These are phyloP conservation scores for Dendrophyllia cribrosa DNA, from an alignment of 64 coral and sea anemone species.

Conservation along the genomic window DNA sequence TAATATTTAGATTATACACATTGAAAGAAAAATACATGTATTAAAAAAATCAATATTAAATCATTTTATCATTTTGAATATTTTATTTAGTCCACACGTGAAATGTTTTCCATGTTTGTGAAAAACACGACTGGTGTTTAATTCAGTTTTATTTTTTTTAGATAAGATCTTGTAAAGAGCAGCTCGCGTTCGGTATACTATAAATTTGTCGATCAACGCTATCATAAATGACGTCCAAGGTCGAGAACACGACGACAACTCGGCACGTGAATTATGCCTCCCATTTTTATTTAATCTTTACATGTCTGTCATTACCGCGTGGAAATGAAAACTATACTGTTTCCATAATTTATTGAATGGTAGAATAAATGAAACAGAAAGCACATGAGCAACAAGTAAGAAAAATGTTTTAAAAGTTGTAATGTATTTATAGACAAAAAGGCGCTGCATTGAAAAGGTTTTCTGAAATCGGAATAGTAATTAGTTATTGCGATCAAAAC, in stretches of 20 bases:
- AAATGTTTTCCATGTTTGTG: not conserved
- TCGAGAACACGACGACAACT: not conserved
- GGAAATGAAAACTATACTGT: conserved; percentile 15
- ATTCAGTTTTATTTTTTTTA: not conserved
- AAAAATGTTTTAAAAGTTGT: not conserved
- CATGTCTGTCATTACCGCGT: not conserved
- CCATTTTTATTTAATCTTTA: not conserved
- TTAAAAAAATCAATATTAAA: too few species aligned
- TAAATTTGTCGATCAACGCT: not conserved
- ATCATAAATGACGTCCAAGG: not conserved
- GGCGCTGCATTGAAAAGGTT: too few species aligned
- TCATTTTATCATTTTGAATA: too few species aligned
- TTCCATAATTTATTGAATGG: not conserved
- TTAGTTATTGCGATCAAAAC: not conserved
- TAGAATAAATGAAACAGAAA: not conserved
- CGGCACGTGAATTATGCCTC: conserved; percentile 11
- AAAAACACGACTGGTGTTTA: not conserved
- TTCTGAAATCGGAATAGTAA: too few species aligned
- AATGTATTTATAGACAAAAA: too few species aligned
- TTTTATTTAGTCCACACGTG: not conserved
- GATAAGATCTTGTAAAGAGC: conserved; percentile 4
- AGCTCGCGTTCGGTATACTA: not conserved
- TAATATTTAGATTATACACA: too few species aligned
- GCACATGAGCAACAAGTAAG: conserved; percentile 2
- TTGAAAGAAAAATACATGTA: too few species aligned